Conservation (phyloP, 2,888 invertebrate species). For the Drosophila demipolita region DNA sequence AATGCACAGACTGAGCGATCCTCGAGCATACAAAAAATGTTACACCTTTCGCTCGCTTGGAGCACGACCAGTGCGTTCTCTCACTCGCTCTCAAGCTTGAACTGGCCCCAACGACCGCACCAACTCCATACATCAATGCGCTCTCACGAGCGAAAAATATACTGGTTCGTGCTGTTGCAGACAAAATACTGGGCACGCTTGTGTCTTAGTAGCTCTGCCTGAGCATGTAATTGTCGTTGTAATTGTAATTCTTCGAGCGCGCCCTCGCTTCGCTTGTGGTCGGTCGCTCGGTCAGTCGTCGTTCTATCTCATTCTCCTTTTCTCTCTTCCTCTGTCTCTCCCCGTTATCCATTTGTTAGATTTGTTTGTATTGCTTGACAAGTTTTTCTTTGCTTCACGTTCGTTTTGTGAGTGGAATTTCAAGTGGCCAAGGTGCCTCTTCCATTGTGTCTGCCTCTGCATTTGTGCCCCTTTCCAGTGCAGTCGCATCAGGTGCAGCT, state of each 20-base stretch:
- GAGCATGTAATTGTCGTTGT: conserved; percentile 58
- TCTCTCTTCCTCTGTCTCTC: conserved; percentile 5
- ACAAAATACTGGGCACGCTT: conserved; percentile 53
- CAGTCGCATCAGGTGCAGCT: conserved; percentile 53
- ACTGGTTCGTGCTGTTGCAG: conserved; percentile 45
- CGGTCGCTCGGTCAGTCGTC: conserved; percentile 1
- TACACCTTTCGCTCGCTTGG: conserved; percentile 23
- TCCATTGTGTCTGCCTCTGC: conserved; percentile 2
- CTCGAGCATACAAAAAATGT: conserved; percentile 27
- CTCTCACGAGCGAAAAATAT: conserved; percentile 28
- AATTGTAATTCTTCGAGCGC: conserved; percentile 62
- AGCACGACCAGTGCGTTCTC: neutral
- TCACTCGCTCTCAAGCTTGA: conserved; percentile 2
- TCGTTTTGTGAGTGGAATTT: conserved; percentile 67
- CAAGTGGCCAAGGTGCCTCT: conserved; percentile 45
- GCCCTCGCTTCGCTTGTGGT: conserved; percentile 58
- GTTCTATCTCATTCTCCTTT: neutral
- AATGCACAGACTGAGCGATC: conserved; percentile 64
- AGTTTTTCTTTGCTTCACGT: conserved; percentile 63
- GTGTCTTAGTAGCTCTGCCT: conserved; percentile 11
- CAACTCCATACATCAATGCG: conserved; percentile 44
- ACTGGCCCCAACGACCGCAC: conserved; percentile 41
- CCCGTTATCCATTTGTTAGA: conserved; percentile 59
- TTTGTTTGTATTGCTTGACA: conserved; percentile 60
- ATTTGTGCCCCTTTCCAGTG: conserved; percentile 2